phyloP scores from a whole-genome alignment of 2,797 vertebrate genomes.

The Chelmon rostratus region DNA sequence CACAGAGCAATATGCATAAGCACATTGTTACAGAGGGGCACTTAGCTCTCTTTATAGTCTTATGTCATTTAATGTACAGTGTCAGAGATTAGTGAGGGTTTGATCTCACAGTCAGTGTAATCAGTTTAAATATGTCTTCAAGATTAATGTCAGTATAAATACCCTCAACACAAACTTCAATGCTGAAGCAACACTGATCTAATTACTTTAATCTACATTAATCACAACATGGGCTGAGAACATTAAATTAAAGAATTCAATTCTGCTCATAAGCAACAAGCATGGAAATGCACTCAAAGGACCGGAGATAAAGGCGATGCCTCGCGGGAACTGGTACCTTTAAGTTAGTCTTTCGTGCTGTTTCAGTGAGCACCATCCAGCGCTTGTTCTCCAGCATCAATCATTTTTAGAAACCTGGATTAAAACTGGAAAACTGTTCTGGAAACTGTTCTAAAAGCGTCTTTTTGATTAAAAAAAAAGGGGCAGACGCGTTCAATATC shows the following conservation, averaged over 20 bases:
- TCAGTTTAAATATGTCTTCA: background rate
- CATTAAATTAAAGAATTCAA: constrained; percentile 15
- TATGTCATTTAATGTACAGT: constrained; percentile 1
- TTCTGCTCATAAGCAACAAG: constrained; percentile 22
- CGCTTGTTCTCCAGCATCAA: background rate
- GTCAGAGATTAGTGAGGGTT: constrained; percentile 2
- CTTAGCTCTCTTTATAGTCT: constrained; percentile 1
- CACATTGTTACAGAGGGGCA: background rate
- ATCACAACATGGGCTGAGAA: background rate
- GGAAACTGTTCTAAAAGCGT: background rate
- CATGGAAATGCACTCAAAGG: constrained; percentile 36
- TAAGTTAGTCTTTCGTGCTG: constrained; percentile 60
- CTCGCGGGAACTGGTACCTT: constrained; percentile 40
- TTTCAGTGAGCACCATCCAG: constrained; percentile 10
- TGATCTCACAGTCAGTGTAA: background rate
- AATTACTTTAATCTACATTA: background rate
- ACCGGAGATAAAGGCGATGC: constrained; percentile 33
- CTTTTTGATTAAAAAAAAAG: background rate
- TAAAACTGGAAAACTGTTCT: background rate
- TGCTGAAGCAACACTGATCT: background rate
- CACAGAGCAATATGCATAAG: background rate
- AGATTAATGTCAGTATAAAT: background rate
- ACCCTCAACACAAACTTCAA: constrained; percentile 9
- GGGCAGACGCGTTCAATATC: background rate
- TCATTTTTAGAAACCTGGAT: background rate